Conservation (phyloP, 1,140 invertebrate genomes). For the Solen grandis region DNA sequence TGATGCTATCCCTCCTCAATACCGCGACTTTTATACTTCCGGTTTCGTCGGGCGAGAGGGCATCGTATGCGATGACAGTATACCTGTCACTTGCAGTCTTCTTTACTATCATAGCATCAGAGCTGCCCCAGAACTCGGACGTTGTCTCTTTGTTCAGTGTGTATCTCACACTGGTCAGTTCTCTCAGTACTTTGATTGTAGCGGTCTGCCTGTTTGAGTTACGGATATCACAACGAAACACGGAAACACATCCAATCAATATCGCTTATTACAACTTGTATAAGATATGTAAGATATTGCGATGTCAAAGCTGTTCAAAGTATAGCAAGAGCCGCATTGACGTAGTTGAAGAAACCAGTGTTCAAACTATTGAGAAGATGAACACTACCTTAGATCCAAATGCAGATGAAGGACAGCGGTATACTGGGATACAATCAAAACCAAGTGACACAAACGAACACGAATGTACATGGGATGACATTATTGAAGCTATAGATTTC, state of each 20-base stretch:
- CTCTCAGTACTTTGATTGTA: conserved; percentile 25
- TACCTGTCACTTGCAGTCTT: conserved; percentile 66
- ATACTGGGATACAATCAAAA: no score
- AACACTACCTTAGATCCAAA: no score
- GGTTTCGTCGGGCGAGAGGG: conserved; percentile 59
- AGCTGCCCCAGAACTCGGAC: conserved; percentile 57
- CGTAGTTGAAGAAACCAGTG: no score
- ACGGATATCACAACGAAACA: not conserved
- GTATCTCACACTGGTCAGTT: conserved; percentile 29
- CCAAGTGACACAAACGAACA: no score
- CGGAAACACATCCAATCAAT: not conserved
- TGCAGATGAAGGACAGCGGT: no score
- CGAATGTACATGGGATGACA: no score
- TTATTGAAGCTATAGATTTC: no score
- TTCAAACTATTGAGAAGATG: no score
- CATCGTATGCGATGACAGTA: conserved; percentile 58
- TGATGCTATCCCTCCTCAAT: conserved; percentile 59
- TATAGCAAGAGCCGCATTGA: no score
- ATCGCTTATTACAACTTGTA: no score
- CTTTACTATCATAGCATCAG: conserved; percentile 52
- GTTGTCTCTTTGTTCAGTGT: conserved; percentile 51
- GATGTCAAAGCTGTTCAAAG: no score
- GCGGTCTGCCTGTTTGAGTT: not conserved
- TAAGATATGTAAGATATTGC: no score
- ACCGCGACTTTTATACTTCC: conserved; percentile 60